A percentile compares a stretch with the other conserved stretches of the same genome.
Conservation (phyloP, 2,113 vertebrate species). For the Calyptommatus sinebrachiatus region DNA sequence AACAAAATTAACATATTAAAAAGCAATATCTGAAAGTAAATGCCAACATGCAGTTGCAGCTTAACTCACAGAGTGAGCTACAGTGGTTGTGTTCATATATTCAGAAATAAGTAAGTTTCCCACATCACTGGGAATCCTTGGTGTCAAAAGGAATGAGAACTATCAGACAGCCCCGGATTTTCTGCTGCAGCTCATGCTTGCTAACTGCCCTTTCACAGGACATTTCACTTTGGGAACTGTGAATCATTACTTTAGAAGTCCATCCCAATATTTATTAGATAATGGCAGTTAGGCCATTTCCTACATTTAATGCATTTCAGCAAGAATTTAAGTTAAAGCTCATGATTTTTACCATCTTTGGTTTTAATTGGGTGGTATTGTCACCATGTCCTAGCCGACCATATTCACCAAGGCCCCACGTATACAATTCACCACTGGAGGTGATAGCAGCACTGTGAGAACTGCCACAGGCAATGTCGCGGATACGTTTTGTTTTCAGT, state of each 20-base stretch:
- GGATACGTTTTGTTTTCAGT: slow-evolving; percentile 93
- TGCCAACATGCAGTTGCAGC: too few species aligned
- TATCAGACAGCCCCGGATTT: too few species aligned
- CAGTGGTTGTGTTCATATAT: too few species aligned
- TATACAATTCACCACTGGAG: slow-evolving; percentile 94
- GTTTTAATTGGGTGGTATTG: slow-evolving; percentile 95
- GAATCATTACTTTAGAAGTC: neutral
- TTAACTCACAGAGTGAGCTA: too few species aligned
- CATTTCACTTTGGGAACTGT: neutral
- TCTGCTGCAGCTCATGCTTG: too few species aligned
- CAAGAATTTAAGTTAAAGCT: neutral
- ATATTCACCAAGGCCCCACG: slow-evolving; percentile 96
- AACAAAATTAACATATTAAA: too few species aligned
- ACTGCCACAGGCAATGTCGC: slow-evolving; percentile 96
- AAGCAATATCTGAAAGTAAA: too few species aligned
- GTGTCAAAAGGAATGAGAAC: too few species aligned
- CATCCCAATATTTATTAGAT: neutral
- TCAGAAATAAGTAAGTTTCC: too few species aligned
- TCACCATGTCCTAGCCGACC: slow-evolving; percentile 95
- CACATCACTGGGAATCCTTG: too few species aligned
- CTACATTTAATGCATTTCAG: neutral
- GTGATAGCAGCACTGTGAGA: slow-evolving; percentile 97
- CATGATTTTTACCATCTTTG: slow-evolving; percentile 87
- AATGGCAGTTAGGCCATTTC: accelerated
- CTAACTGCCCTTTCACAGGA: neutral